phyloP scores from a whole-genome alignment of 2,888 invertebrate species.

The Acrobasis suavella region DNA sequence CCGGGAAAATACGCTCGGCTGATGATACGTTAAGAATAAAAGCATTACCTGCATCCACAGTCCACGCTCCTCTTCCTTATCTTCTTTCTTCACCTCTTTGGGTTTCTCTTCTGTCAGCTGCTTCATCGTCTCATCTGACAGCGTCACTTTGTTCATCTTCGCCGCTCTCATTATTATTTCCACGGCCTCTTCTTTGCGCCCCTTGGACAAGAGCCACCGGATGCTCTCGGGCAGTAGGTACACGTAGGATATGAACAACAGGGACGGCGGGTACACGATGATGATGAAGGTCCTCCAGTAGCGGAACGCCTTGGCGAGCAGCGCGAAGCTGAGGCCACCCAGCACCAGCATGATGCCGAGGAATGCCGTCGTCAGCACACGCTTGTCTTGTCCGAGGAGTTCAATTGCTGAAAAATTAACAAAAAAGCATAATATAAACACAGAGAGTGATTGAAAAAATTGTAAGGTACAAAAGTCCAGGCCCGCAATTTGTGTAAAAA shows the following conservation, averaged over 20 bases:
- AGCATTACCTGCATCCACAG: constrained; percentile 54
- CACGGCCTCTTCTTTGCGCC: constrained; percentile 85
- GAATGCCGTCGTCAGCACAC: constrained; percentile 70
- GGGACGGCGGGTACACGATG: constrained; percentile 86
- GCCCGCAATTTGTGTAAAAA: too few relatives aligned
- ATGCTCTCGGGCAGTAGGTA: constrained; percentile 89
- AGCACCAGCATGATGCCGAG: constrained; percentile 81
- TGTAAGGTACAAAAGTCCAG: too few relatives aligned
- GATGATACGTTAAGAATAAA: too few relatives aligned
- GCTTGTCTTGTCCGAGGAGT: constrained; percentile 68
- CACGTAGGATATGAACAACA: constrained; percentile 85
- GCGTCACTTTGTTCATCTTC: constrained; percentile 81
- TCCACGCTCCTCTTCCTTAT: constrained; percentile 45
- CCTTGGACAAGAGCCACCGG: constrained; percentile 89
- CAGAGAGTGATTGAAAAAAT: neutral
- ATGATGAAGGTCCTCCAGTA: constrained; percentile 88
- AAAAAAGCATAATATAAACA: neutral
- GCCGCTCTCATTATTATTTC: constrained; percentile 85
- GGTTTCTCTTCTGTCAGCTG: constrained; percentile 66
- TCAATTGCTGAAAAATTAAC: constrained; percentile 63
- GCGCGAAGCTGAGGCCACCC: constrained; percentile 87
- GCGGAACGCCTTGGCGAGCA: constrained; percentile 85
- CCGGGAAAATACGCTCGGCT: too few relatives aligned
- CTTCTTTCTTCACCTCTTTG: constrained; percentile 51
- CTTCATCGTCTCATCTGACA: constrained; percentile 69